Base-by-base conservation (phyloP, 1,140 invertebrate genomes). In the Penaeus chinensis region DNA sequence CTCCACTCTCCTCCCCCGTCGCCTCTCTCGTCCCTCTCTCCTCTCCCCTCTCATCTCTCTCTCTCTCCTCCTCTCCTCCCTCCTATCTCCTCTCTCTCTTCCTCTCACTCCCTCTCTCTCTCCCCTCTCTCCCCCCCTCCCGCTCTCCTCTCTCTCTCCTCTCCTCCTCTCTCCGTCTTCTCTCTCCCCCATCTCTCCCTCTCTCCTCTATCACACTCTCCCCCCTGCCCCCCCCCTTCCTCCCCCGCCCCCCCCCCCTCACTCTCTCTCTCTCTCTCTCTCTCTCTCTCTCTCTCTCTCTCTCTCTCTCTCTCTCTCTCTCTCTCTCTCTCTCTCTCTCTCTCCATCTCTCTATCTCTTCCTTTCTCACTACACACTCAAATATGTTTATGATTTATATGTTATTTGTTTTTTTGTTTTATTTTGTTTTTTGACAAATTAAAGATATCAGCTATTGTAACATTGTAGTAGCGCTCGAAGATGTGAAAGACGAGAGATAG, bases 301-400 rank as follows among this genome's bases (percentile, higher is more conserved):
- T 24, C 20, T 66, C 65, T 66, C 65, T 66, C 65, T 66, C 65
- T 66, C 65, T 66, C 65, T 66, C 65, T 66, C 65, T 66, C 65
- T 66, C 65, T 66, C 65, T 66, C 65, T 66, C 65, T 66, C 65
- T 66, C 65, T 66, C 65, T 66, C 65, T 66, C 65, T 66, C 65
- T 66, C 65, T 66, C 65, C 5, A 3, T 66, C 65, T 66, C 24
- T 66, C 65, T 66, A 3, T 66, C 65, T 66, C 65, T 7, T 7
- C 24, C 24, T 0, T 66, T 66, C 20, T 66, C 4, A 42, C 37
- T 42, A 42, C 37, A 42, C 37, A 8, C 37, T 3, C 37, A 42
- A 42, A 42, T 42, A 42, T 42, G 37, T 2, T 42, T 42, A 42
- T 4, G 37, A 2, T 7, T 42, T 42, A 42, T 42, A 8, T 42